A percentile compares a stretch with the other conserved stretches of the same genome.
Conservation (phyloP, 2,113 vertebrate species). For the Leuciscus idus region DNA sequence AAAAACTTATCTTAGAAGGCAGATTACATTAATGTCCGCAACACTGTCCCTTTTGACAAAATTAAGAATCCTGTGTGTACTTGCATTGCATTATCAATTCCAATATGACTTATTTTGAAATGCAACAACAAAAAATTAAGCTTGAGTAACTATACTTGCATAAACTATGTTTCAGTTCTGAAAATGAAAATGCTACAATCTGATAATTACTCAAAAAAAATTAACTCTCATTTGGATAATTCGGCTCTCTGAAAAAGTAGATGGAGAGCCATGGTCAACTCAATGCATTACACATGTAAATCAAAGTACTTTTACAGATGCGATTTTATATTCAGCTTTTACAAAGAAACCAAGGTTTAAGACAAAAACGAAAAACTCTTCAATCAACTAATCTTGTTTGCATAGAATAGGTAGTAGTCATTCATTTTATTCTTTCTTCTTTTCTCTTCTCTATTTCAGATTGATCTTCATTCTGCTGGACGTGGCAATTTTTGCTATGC, state of each 20-base stretch:
- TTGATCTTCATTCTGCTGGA: background rate
- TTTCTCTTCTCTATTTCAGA: slow-evolving; percentile 43
- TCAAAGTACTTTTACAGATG: background rate
- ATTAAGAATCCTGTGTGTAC: background rate
- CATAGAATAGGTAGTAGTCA: background rate
- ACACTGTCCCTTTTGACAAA: background rate
- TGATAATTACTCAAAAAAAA: background rate
- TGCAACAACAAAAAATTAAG: background rate
- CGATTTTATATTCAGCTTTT: background rate
- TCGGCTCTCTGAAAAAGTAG: background rate
- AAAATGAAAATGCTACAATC: background rate
- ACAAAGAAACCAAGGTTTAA: background rate
- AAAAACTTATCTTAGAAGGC: background rate
- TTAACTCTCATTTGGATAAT: background rate
- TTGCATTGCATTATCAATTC: background rate
- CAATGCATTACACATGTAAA: background rate
- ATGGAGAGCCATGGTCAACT: background rate
- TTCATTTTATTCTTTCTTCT: background rate
- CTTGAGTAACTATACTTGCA: background rate
- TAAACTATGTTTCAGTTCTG: background rate
- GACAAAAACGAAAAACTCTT: background rate
- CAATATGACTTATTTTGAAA: slow-evolving; percentile 3
- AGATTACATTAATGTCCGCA: background rate
- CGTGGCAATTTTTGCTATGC: background rate
- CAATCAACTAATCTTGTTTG: background rate